These are phyloP conservation scores for Drosophila murphyi DNA, from an alignment of 1,140 invertebrate species.

Conservation along the genomic window DNA sequence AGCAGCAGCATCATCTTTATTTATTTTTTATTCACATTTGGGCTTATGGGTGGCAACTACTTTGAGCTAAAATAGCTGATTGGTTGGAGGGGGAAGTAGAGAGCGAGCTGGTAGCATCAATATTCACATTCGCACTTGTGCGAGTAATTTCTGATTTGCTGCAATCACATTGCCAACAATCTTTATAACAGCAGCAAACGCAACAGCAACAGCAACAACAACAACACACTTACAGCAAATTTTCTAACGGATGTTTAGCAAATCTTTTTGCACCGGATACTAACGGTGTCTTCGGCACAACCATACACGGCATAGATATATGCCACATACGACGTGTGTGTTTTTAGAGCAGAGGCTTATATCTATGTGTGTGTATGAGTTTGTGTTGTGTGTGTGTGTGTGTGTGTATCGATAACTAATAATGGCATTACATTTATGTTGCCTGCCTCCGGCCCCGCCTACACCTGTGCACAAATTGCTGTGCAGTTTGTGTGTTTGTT, in stretches of 20 bases:
- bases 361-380: conserved; percentile 14
- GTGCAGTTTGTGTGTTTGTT: not conserved
- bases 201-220: conserved; percentile 28
- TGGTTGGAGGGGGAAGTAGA: not conserved
- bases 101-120: conserved; percentile 49
- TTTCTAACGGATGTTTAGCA: conserved; percentile 78
- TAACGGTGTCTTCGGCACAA: conserved; percentile 48
- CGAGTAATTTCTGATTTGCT: conserved; percentile 82
- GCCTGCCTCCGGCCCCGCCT: not conserved
- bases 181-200: conserved; percentile 59
- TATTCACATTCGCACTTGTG: conserved; percentile 83
- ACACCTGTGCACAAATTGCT: not conserved
- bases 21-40: not conserved
- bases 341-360: not conserved
- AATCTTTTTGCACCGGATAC: conserved; percentile 78
- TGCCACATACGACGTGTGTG: not conserved
- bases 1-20: conserved; percentile 47
- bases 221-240: conserved; percentile 33
- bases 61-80: not conserved
- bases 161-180: conserved; percentile 72
- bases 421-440: conserved; percentile 80
- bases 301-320: conserved; percentile 17
- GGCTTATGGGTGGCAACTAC: conserved; percentile 22
- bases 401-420: conserved; percentile 75
- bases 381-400: conserved; percentile 16